Evolutionary conservation across 2,113 vertebrate species (phyloP), one percentile per base, ranked within the genome.

Genomic region (Pitta sordida): DNA sequence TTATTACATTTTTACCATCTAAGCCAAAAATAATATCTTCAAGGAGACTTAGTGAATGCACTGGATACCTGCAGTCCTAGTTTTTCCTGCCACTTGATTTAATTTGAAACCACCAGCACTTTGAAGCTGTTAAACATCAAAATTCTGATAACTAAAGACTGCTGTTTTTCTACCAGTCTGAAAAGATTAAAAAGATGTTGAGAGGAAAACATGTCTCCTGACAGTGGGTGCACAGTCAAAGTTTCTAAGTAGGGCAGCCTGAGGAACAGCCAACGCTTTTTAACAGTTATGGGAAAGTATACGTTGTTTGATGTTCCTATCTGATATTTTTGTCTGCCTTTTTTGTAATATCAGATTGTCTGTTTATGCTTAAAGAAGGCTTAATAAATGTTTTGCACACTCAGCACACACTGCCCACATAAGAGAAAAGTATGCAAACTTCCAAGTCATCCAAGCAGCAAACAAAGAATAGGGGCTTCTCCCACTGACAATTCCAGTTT

Each of bases 171-270:
- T 90, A 60, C 56, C 20, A 77, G 77, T 83, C 84, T 94, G 86
- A 91, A 94, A 96, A 97, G 96, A 96, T 95, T 94, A 95, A 97
- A 95, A 96, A 95, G 80, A 84, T 78, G 53, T 51, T 78, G 90
- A 93, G 92, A 87, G 58, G 89, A 94, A 95, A 96, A 91, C 91
- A 94, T 92, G 64, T 87, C 79, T 93, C 65, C 29, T 95, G 95
- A 90, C 95, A 95, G 95, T 87, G 86, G 83, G 80, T 93, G 71
- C 82, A 80, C 96, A 97, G 87, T 94, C 83, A 85, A 96, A 95
- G 92, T 91, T 94, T 90, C 85, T 96, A 95, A 92, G 91, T 96
- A 96, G 96, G 95, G 89, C 94, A 97, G 91, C 82, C 80, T 76
- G 82, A 95, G 84, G 89, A 95, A 74, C 95, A 94, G 87, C 82